phyloP scores from a whole-genome alignment of 2,797 vertebrate genomes.

The Falco novaeseelandiae region DNA sequence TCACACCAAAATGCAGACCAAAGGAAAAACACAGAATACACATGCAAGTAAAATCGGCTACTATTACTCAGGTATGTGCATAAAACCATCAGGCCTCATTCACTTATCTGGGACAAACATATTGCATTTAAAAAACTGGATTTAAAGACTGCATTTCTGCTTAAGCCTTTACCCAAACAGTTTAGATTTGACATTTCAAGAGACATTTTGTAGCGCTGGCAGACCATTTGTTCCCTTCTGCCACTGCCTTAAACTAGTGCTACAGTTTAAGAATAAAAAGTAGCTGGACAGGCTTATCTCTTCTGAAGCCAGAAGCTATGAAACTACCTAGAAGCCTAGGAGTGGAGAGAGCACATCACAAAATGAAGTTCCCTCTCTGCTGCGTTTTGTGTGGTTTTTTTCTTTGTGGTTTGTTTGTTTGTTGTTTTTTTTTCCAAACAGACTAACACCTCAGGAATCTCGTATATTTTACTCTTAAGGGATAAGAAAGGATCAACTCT shows the following conservation, averaged over 20 bases:
- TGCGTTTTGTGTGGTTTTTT: background rate
- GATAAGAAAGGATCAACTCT: background rate
- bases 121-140: background rate
- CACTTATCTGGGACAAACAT: background rate
- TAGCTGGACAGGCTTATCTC: background rate
- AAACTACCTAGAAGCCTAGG: background rate
- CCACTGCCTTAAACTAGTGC: background rate
- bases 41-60: background rate
- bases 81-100: background rate
- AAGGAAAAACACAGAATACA: background rate
- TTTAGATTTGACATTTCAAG: slow-evolving; percentile 20
- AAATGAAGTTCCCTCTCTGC: background rate
- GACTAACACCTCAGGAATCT: background rate
- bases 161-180: background rate
- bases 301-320: background rate
- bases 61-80: background rate
- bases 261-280: background rate
- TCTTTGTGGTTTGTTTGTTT: background rate
- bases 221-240: background rate
- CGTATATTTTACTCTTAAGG: background rate
- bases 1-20: background rate
- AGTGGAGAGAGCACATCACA: background rate
- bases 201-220: background rate
- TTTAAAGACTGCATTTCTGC: background rate
- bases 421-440: background rate